A percentile compares a stretch with the other conserved stretches of the same genome.
Evolutionary conservation across 2,797 vertebrate species (phyloP).

Genomic region (Taeniopygia guttata): DNA sequence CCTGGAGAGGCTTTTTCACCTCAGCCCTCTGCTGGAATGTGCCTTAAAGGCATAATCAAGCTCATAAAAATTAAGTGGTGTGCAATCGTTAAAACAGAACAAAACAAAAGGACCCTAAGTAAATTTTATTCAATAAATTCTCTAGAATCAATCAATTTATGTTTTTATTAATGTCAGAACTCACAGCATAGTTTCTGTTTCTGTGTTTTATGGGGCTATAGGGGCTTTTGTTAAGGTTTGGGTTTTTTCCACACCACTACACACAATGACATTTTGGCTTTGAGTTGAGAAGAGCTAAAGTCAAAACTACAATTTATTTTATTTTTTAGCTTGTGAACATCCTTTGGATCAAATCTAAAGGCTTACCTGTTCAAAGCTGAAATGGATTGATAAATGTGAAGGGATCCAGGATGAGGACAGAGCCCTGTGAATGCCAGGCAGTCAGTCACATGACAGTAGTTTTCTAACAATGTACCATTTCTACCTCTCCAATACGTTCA

Average conservation of each 20-base stretch:
- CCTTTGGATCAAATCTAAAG: neutral
- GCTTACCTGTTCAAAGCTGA: neutral
- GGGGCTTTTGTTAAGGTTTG: neutral
- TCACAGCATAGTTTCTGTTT: neutral
- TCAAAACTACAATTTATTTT: neutral
- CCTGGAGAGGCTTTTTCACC: constrained; percentile 47
- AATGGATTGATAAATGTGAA: neutral
- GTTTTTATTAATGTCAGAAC: constrained; percentile 39
- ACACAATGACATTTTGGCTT: neutral
- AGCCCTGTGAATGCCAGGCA: neutral
- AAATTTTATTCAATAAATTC: constrained; percentile 50
- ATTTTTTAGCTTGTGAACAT: neutral
- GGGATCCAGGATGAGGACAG: neutral
- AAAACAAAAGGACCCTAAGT: constrained; percentile 10
- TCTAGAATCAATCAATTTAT: constrained; percentile 35
- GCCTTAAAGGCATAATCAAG: constrained; percentile 45
- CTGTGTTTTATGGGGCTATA: neutral
- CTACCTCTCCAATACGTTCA: neutral
- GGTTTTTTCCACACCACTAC: neutral
- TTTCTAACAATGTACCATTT: neutral
- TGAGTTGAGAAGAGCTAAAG: neutral
- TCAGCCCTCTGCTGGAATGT: constrained; percentile 46
- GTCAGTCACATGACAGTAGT: neutral
- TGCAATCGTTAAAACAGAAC: constrained; percentile 16
- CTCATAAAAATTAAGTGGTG: constrained; percentile 62